phyloP scores from a whole-genome alignment of 2,113 vertebrate genomes.

The Cariama cristata region DNA sequence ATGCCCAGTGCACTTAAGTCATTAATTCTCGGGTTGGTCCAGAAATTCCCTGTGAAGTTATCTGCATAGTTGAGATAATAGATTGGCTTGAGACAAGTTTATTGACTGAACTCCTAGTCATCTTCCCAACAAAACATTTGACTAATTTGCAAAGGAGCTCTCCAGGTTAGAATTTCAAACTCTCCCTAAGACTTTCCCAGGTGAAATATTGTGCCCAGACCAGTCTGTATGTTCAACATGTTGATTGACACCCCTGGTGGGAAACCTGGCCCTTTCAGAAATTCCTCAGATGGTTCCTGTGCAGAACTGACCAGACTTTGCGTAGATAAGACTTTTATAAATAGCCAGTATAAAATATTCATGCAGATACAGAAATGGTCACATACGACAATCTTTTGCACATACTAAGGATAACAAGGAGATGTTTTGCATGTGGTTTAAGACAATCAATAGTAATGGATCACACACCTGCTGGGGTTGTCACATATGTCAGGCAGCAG shows the following conservation, averaged over 20 bases:
- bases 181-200: background rate
- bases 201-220: accelerated
- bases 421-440: background rate
- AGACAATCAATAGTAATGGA: background rate
- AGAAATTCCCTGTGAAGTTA: background rate
- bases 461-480: accelerated
- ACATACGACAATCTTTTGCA: background rate
- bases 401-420: background rate
- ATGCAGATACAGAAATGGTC: background rate
- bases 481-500: background rate
- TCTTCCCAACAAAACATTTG: background rate
- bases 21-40: background rate
- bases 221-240: background rate
- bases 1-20: background rate
- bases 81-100: background rate
- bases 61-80: background rate
- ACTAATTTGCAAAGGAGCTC: background rate
- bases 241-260: background rate
- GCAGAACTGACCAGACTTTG: background rate
- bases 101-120: background rate
- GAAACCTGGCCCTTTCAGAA: background rate
- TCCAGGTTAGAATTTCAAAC: background rate
- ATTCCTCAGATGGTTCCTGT: background rate
- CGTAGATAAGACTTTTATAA: background rate
- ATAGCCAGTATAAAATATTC: background rate